Evolutionary conservation across 1,140 invertebrate species (phyloP).

Genomic region (Drosophila tristis): DNA sequence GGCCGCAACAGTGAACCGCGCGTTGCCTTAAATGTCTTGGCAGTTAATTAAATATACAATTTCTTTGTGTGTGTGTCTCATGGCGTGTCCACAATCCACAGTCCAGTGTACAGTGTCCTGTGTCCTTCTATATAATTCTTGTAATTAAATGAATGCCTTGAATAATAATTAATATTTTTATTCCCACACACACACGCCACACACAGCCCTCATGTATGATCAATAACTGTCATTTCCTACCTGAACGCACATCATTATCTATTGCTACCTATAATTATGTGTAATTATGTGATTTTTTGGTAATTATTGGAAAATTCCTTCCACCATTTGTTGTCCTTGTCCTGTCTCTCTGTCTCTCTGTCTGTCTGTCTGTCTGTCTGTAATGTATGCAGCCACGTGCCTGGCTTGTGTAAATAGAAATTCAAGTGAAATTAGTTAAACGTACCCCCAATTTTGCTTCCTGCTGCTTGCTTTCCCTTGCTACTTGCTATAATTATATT

Average conservation of each 20-base stretch:
- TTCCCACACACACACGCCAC: neutral
- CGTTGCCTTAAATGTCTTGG: slow-evolving; percentile 73
- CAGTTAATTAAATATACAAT: slow-evolving; percentile 78
- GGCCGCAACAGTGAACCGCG: slow-evolving; percentile 31
- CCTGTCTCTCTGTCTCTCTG: slow-evolving; percentile 19
- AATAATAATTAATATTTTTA: slow-evolving; percentile 70
- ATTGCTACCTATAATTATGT: slow-evolving; percentile 62
- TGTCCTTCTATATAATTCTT: slow-evolving; percentile 42
- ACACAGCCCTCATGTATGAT: slow-evolving; percentile 7
- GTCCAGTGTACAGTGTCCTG: slow-evolving; percentile 19
- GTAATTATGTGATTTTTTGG: slow-evolving; percentile 79
- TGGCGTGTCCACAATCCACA: slow-evolving; percentile 19
- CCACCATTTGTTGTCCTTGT: slow-evolving; percentile 27
- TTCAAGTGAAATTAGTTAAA: slow-evolving; percentile 62
- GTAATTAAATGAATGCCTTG: slow-evolving; percentile 70
- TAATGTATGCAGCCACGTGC: slow-evolving; percentile 42
- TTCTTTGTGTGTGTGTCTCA: slow-evolving; percentile 22
- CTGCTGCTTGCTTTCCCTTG: neutral
- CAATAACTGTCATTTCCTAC: slow-evolving; percentile 13
- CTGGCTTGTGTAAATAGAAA: slow-evolving; percentile 66
- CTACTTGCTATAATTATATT: slow-evolving; percentile 54
- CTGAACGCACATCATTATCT: slow-evolving; percentile 56
- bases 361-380: slow-evolving; percentile 20
- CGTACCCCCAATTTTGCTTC: slow-evolving; percentile 10
- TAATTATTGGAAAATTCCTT: slow-evolving; percentile 76